Percentiles rank a stretch among this genome's conserved stretches.
Conservation (phyloP, 2,888 invertebrate genomes). For the Morpho helenor region DNA sequence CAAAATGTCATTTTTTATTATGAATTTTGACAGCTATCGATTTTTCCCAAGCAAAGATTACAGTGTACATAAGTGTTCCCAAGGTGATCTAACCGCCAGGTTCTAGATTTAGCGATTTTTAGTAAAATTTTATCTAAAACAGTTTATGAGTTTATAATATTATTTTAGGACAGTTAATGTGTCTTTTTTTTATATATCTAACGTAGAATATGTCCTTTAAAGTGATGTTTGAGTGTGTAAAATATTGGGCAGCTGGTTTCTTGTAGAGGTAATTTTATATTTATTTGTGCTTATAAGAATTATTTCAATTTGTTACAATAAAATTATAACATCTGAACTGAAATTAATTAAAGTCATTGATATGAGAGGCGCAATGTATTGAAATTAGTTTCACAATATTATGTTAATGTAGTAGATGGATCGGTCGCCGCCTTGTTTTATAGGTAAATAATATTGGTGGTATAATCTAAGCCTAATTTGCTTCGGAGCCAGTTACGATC, state of each 20-base stretch:
- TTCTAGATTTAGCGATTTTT: conserved; percentile 14
- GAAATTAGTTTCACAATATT: conserved; percentile 3
- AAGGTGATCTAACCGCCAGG: conserved; percentile 21
- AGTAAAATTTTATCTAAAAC: conserved; percentile 10
- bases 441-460: no score
- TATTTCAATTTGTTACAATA: no score
- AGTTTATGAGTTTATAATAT: conserved; percentile 12
- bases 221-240: conserved; percentile 31
- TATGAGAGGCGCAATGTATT: neutral
- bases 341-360: neutral
- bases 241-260: conserved; percentile 56
- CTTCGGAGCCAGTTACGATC: no score
- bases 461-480: no score
- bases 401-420: neutral
- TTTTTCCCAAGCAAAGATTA: conserved; percentile 22
- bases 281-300: neutral
- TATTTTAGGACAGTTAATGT: conserved; percentile 22
- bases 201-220: conserved; percentile 49
- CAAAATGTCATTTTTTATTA: neutral
- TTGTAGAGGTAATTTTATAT: conserved; percentile 53
- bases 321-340: conserved; percentile 2
- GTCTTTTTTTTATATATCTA: conserved; percentile 21
- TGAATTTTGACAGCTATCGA: conserved; percentile 15
- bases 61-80: no score
- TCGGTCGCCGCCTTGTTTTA: no score